Conservation (phyloP, 2,797 vertebrate species). For the Pseudochromis fuscus region DNA sequence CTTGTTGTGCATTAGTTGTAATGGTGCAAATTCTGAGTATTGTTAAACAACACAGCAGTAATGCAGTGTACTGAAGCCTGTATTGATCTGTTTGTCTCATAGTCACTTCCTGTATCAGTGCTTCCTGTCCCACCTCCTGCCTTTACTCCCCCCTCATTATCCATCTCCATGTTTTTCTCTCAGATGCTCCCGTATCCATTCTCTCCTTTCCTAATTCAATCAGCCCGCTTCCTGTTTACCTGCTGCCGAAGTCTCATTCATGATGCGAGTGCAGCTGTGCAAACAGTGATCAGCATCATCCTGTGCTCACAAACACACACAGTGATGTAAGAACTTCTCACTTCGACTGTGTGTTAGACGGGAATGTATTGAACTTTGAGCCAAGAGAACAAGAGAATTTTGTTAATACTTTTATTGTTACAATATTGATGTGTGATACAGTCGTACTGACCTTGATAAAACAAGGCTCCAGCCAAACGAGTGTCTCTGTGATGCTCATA, state of each 20-base stretch:
- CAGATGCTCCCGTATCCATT: constrained; percentile 36
- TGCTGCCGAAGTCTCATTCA: constrained; percentile 39
- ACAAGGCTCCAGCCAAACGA: no score
- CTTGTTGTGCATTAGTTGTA: constrained; percentile 9
- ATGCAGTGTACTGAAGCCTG: background rate
- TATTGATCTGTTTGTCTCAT: constrained; percentile 38
- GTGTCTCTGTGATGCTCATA: no score
- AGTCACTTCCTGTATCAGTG: constrained; percentile 44
- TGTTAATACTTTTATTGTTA: no score
- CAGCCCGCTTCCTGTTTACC: constrained; percentile 74
- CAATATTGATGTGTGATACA: no score
- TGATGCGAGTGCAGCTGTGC: constrained; percentile 54
- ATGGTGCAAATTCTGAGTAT: constrained; percentile 2
- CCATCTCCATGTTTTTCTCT: constrained; percentile 36
- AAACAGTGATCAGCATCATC: constrained; percentile 68
- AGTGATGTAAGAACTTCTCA: background rate
- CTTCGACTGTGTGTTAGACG: background rate
- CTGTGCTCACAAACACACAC: constrained; percentile 16
- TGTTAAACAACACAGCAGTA: constrained; percentile 26
- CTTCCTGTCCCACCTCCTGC: constrained; percentile 51
- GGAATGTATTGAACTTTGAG: no score
- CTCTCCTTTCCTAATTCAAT: constrained; percentile 65
- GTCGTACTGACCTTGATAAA: no score
- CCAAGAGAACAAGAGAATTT: background rate
- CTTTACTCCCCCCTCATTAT: constrained; percentile 19